phyloP scores from a whole-genome alignment of 2,888 invertebrate genomes.

The Eupithecia abbreviata region DNA sequence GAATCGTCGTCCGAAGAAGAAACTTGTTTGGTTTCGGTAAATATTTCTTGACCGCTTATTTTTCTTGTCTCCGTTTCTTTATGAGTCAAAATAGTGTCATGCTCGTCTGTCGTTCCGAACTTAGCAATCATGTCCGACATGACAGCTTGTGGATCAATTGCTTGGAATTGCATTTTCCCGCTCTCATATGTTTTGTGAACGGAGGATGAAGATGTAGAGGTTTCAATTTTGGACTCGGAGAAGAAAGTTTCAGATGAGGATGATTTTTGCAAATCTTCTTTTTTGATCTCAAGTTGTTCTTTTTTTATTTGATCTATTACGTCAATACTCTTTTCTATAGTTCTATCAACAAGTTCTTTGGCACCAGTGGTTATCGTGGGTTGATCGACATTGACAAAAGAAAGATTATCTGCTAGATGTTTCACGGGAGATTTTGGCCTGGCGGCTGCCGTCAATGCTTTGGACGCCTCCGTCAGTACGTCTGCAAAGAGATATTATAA shows the following conservation, averaged over 20 bases:
- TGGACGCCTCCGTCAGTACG: conserved; percentile 69
- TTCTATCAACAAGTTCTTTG: conserved; percentile 81
- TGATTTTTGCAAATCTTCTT: conserved; percentile 74
- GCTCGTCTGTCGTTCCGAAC: conserved; percentile 67
- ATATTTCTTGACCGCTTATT: conserved; percentile 79
- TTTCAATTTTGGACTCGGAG: conserved; percentile 72
- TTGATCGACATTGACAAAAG: conserved; percentile 80
- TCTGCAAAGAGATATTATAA: conserved; percentile 66
- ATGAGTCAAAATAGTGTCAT: conserved; percentile 76
- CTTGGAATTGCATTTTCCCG: conserved; percentile 70
- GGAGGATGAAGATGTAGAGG: conserved; percentile 75
- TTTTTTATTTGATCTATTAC: conserved; percentile 75
- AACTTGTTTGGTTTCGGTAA: conserved; percentile 77
- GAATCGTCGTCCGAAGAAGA: conserved; percentile 81
- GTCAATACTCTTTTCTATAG: conserved; percentile 75
- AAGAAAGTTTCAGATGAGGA: conserved; percentile 72
- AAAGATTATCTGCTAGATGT: conserved; percentile 75
- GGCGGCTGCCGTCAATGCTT: conserved; percentile 67
- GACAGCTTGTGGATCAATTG: conserved; percentile 70
- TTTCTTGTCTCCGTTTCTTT: conserved; percentile 80
- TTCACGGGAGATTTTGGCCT: conserved; percentile 79
- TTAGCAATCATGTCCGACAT: conserved; percentile 78
- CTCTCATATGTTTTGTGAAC: conserved; percentile 72
- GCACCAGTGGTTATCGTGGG: conserved; percentile 82
- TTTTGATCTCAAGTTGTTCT: conserved; percentile 73